Conservation (phyloP, 2,888 invertebrate genomes). For the Tetragonula carbonaria region DNA sequence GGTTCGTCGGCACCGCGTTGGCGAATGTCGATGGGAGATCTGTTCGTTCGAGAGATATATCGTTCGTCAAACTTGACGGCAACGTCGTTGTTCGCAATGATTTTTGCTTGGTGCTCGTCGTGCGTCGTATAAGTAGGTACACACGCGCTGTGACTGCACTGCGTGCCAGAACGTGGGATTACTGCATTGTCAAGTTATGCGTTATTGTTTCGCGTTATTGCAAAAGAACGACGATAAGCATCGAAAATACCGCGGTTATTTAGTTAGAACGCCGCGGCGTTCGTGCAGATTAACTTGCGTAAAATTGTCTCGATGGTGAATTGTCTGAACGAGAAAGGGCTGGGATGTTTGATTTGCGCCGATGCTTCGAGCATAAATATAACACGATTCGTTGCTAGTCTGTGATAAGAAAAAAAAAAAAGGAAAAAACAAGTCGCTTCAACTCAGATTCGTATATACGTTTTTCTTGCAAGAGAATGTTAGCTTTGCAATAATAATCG, state of each 20-base stretch:
- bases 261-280: background rate
- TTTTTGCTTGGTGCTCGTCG: background rate
- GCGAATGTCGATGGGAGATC: constrained; percentile 6
- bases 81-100: background rate
- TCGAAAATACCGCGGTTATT: constrained; percentile 2
- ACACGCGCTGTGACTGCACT: too few relatives aligned
- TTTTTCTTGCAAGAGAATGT: too few relatives aligned
- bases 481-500: too few relatives aligned
- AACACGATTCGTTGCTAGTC: background rate
- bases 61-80: background rate
- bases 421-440: background rate
- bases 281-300: constrained; percentile 1
- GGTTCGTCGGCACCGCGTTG: background rate
- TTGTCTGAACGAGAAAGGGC: background rate
- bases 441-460: too few relatives aligned
- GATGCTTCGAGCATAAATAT: background rate
- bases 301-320: background rate
- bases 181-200: constrained; percentile 19
- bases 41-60: background rate
- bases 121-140: background rate
- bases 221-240: constrained; percentile 16
- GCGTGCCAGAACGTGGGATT: background rate
- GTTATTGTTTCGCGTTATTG: constrained; percentile 25
- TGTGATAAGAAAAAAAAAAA: background rate
- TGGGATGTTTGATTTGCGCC: background rate